Percentiles rank a stretch among this genome's conserved stretches.
Conservation (phyloP, 2,113 vertebrate genomes). For the Pedionomus torquatus region DNA sequence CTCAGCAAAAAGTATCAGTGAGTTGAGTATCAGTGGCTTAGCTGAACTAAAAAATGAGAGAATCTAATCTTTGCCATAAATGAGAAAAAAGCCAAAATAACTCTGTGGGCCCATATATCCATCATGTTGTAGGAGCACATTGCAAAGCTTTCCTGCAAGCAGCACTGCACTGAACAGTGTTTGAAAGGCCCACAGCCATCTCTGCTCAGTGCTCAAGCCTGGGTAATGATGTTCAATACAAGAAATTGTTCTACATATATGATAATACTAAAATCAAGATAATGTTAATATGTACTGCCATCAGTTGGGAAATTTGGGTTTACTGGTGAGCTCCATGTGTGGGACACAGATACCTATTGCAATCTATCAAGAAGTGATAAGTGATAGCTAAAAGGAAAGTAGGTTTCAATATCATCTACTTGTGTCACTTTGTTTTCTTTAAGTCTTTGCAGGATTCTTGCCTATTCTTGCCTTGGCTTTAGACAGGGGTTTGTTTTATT, state of each 20-base stretch:
- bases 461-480: too few relatives aligned
- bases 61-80: not conserved
- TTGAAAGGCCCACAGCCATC: not conserved
- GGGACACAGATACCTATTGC: not conserved
- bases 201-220: not conserved
- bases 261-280: not conserved
- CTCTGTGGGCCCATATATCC: not conserved
- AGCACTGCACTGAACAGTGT: not conserved
- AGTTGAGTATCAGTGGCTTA: not conserved
- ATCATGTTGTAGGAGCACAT: accelerated
- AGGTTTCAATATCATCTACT: not conserved
- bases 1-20: not conserved
- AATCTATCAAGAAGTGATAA: not conserved
- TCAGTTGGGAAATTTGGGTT: not conserved
- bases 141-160: not conserved
- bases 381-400: not conserved
- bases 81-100: not conserved
- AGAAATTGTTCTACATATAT: not conserved
- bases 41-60: not conserved
- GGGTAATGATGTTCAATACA: not conserved
- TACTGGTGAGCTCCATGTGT: not conserved
- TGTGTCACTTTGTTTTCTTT: not conserved
- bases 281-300: not conserved
- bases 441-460: not conserved
- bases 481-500: not conserved